A percentile compares a stretch with the other conserved stretches of the same genome.
These are phyloP conservation scores for Penaeus monodon DNA, from an alignment of 2,888 invertebrate genomes.

Conservation along the genomic window DNA sequence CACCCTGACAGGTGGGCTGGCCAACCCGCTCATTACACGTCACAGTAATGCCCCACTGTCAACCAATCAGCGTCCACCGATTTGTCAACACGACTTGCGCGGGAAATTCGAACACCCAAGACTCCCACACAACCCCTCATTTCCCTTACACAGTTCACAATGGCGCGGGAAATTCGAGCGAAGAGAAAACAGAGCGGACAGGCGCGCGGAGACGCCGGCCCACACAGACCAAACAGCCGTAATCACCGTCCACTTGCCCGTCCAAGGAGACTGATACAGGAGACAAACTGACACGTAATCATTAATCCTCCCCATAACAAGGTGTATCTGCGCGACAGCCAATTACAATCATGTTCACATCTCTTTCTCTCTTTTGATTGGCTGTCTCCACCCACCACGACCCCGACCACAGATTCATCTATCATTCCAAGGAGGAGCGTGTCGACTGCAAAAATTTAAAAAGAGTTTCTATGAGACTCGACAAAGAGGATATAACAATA, in stretches of 20 bases:
- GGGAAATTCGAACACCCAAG: conserved; percentile 35
- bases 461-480: background rate
- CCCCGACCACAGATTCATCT: conserved; percentile 9
- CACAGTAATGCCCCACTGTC: conserved; percentile 43
- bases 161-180: conserved; percentile 7
- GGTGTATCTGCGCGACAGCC: conserved; percentile 28
- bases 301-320: conserved; percentile 21
- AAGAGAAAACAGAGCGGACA: background rate
- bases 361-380: conserved; percentile 25
- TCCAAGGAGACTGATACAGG: background rate
- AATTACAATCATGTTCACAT: conserved; percentile 26
- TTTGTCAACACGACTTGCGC: conserved; percentile 37
- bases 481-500: background rate
- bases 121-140: conserved; percentile 31
- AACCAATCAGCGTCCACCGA: conserved; percentile 41
- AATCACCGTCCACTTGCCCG: background rate
- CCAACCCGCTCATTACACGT: conserved; percentile 48
- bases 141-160: conserved; percentile 13
- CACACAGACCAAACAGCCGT: conserved; percentile 12
- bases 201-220: background rate
- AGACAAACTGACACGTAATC: conserved; percentile 15
- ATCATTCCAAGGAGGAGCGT: background rate
- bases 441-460: conserved; percentile 4
- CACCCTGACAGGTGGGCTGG: conserved; percentile 33
- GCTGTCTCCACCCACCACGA: conserved; percentile 22